Base-by-base conservation (phyloP, 2,113 vertebrate genomes). In the Coptodon rendalli region DNA sequence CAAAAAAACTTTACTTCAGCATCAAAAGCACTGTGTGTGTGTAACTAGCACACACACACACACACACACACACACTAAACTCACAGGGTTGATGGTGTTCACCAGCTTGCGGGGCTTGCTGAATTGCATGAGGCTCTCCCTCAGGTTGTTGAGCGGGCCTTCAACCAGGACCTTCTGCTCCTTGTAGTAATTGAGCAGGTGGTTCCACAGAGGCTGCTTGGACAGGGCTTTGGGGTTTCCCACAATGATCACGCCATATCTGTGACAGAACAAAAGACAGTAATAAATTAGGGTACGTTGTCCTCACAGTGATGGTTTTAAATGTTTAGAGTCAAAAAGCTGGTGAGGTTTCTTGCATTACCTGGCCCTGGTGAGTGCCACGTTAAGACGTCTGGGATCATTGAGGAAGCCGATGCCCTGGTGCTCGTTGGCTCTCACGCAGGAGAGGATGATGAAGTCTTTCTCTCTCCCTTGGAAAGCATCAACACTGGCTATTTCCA, bases 41-140 rank as follows among this genome's bases (percentile, higher is more conserved):
- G 19, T 43, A 56, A n/a, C 61, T 7, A 36, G 4, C 17, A 9
- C 14, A 4, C 8, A 2, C 5, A 24, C 27, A 43, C 14, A 48
- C 9, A 10, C 54, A 53, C 19, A 53, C 9, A 29, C 27, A 38
- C 19, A 6, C 36, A 16, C 38, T 12, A 31, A 78, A 94, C 98
- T 97, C 91, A 99, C 99, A 1, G 99, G 98, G 94, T 99, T 99
- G 96, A 99, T 98, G 86, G 99, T 99, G 89, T 99, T 99, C 92
- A 99, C 98, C 0, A 99, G 97, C 83, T 99, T 99, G 68, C 98
- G 97, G 0, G 99, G 99, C 91, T 99, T 99, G 97, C 99, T 99
- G 97, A 99, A 99, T 93, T 99, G 99, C 99, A 99, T 99, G 2
- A 99, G 98, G 92, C 99, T 99, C 94, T 99, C 99, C 0, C 99